Conservation (phyloP, 2,113 vertebrate genomes). For the Pelodiscus sinensis region DNA sequence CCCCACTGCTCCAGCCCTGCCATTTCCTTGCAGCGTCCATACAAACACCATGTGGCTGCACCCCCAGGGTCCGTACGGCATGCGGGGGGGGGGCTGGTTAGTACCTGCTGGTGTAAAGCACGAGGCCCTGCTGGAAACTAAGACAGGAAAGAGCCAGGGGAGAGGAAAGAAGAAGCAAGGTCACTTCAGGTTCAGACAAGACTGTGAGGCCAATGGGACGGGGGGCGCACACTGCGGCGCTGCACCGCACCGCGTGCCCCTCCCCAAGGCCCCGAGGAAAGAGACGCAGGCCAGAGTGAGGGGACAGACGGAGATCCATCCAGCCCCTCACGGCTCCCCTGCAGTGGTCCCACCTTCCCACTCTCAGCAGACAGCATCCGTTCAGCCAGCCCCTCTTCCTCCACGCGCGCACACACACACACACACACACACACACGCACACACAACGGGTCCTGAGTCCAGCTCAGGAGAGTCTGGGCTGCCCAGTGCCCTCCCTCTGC, state of each 20-base stretch:
- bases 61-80: not conserved
- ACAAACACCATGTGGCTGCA: not conserved
- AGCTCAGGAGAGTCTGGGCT: not conserved
- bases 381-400: not conserved
- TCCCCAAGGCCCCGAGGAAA: not conserved
- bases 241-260: rapidly evolving
- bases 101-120: slow-evolving; percentile 91
- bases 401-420: not conserved
- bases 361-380: not conserved
- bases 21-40: slow-evolving; percentile 58
- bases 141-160: slow-evolving; percentile 79
- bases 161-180: slow-evolving; percentile 71
- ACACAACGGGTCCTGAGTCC: not conserved
- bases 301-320: not conserved
- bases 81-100: slow-evolving; percentile 66
- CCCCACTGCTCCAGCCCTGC: not conserved
- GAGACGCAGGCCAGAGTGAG: not conserved
- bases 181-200: slow-evolving; percentile 33
- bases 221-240: not conserved
- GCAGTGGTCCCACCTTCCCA: not conserved
- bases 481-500: not conserved
- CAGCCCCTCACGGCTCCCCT: not conserved
- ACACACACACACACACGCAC: too few species aligned
- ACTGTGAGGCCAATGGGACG: too few species aligned
- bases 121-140: slow-evolving; percentile 90